phyloP scores from a whole-genome alignment of 1,140 invertebrate species.

The Tetranychus urticae region DNA sequence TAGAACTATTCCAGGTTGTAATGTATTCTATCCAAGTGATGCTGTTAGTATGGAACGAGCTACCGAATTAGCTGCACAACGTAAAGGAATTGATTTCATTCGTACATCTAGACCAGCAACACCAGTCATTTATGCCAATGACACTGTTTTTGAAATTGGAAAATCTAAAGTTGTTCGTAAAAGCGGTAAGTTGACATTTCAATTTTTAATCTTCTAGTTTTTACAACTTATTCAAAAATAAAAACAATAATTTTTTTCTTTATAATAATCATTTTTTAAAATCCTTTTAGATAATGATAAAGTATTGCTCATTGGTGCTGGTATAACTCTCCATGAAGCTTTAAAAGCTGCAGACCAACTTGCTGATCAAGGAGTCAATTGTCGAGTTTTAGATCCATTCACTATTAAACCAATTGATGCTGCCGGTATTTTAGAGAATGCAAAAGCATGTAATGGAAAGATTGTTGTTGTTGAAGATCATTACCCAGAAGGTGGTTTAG shows the following conservation, averaged over 20 bases:
- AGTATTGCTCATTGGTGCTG: constrained; percentile 66
- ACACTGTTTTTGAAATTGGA: constrained; percentile 49
- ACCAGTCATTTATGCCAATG: constrained; percentile 59
- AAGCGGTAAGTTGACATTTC: background rate
- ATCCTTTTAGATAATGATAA: constrained; percentile 31
- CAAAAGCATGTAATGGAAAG: constrained; percentile 47
- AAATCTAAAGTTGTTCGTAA: constrained; percentile 25
- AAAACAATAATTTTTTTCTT: too few species aligned
- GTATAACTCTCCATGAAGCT: constrained; percentile 76
- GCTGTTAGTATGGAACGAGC: constrained; percentile 81
- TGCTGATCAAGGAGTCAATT: constrained; percentile 32
- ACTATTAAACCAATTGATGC: constrained; percentile 86
- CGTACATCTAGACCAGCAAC: constrained; percentile 80
- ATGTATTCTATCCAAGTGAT: constrained; percentile 90
- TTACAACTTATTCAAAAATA: too few species aligned
- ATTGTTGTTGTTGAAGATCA: constrained; percentile 92
- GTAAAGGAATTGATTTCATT: constrained; percentile 81
- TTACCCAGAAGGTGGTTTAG: constrained; percentile 80
- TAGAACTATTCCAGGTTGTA: constrained; percentile 64
- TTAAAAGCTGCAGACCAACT: constrained; percentile 57
- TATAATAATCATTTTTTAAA: background rate
- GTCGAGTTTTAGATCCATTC: constrained; percentile 72
- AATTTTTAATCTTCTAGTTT: too few species aligned
- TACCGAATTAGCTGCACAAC: constrained; percentile 85
- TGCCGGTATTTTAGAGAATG: constrained; percentile 45